phyloP scores from a whole-genome alignment of 2,113 vertebrate species.

The Sebastes schlegelii region DNA sequence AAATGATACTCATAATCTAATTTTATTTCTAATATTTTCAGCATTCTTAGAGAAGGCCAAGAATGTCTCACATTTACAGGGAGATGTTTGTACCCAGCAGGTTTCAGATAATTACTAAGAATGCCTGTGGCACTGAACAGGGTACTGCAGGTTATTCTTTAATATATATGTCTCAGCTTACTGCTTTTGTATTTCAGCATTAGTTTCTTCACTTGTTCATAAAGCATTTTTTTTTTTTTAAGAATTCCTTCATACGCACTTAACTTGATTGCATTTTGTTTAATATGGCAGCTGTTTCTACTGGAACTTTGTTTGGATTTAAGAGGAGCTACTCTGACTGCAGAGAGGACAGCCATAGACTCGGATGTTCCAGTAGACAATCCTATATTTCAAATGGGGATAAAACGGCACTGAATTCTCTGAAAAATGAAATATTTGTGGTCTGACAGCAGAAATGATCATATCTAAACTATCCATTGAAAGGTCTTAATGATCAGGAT shows the following conservation, averaged over 20 bases:
- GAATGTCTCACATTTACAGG: not conserved
- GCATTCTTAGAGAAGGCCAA: not conserved
- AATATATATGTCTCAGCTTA: not conserved
- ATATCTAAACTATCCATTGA: not conserved
- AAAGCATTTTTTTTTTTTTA: not conserved
- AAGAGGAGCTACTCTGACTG: not conserved
- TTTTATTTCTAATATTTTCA: no score
- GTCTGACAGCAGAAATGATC: not conserved
- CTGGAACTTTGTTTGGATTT: constrained; percentile 6
- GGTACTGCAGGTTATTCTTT: not conserved
- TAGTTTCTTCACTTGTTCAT: not conserved
- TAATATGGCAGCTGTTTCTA: not conserved
- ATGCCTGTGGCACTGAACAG: not conserved
- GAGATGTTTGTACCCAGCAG: not conserved
- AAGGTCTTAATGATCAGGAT: not conserved
- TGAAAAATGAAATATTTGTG: not conserved
- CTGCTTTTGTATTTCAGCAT: not conserved
- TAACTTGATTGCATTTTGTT: not conserved
- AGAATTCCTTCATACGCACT: not conserved
- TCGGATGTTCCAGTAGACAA: not conserved
- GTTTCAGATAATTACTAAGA: not conserved
- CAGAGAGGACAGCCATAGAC: not conserved
- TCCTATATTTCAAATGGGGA: not conserved
- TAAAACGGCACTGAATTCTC: not conserved
- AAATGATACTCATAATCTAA: no score